Percentiles rank a stretch among this genome's conserved stretches.
Conservation (phyloP, 2,888 invertebrate genomes). For the Apodemia hepburni region DNA sequence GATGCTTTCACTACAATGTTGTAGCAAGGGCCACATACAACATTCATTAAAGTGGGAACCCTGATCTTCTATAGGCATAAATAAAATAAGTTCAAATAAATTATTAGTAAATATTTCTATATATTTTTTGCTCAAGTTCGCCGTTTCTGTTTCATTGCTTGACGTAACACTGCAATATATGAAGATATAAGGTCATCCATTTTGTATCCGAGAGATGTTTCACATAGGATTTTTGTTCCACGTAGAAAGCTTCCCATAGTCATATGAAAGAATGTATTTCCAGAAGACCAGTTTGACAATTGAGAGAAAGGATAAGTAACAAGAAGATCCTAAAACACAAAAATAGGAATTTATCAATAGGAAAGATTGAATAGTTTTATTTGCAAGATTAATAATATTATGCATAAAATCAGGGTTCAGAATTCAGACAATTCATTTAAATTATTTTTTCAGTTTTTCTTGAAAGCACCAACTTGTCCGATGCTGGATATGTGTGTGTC, state of each 20-base stretch:
- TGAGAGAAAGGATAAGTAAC: conserved; percentile 92
- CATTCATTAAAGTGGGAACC: too few species aligned
- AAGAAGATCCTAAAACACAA: conserved; percentile 83
- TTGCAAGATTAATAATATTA: too few species aligned
- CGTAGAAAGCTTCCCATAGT: conserved; percentile 96
- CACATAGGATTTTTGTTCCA: conserved; percentile 93
- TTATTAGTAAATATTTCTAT: background rate
- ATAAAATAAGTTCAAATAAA: background rate
- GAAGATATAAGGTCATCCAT: conserved; percentile 98
- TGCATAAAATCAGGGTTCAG: too few species aligned
- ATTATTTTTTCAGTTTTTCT: too few species aligned
- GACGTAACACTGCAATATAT: conserved; percentile 84
- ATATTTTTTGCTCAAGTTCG: conserved; percentile 25
- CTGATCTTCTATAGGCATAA: too few species aligned
- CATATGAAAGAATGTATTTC: conserved; percentile 96
- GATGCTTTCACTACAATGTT: too few species aligned
- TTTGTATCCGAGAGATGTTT: conserved; percentile 96
- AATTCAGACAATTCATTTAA: too few species aligned
- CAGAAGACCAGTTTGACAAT: conserved; percentile 96
- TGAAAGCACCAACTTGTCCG: too few species aligned
- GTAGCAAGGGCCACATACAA: too few species aligned
- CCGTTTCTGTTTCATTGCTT: conserved; percentile 50
- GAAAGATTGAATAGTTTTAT: too few species aligned
- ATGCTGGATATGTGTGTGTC: too few species aligned
- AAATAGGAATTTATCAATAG: background rate